Base-by-base conservation (phyloP, 1,140 invertebrate genomes). In the Zaprionus inermis region DNA sequence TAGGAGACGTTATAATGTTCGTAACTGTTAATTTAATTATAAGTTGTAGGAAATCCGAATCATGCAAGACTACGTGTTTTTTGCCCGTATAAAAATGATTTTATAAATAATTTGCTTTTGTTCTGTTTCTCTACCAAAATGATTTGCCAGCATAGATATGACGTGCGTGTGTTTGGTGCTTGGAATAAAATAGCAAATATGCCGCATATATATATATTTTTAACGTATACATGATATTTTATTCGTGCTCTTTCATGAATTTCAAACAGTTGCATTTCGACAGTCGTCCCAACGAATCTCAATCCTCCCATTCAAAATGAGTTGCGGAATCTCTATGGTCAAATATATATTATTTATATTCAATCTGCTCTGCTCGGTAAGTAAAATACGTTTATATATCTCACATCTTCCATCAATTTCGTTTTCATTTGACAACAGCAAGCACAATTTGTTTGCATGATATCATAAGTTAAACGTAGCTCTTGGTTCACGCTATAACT, bases 261-360 rank as follows among this genome's bases (percentile, higher is more conserved):
- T 16, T 10, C 18, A 11, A 57, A 66, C 73, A 67, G 60, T 85
- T 84, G 61, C 81, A 81, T 64, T 84, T 79, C 70, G 55, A 57
- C 72, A 60, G 12, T 12, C 34, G 20, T 46, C 49, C 36, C 49
- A 56, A 66, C 68, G 74, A 76, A 82, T 80, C 69, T 66, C 65
- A 77, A 72, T 22, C 75, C 59, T 9, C 52, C 51, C 59, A 72
- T 18, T 44, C 81, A 92, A 83, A 73, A 92, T 92, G 94, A 95
- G 95, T 88, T 96, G 95, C 90, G 95, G 95, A 92, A 96, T 95
- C 93, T 94, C 95, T 92, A 96, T 95, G 93, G 94, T 97, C 81
- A 97, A 97, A 94, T 97, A 96, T 93, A 93, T 97, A 76, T 93
- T 97, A 69, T 97, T 97, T 92, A 94, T 96, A 86, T 97, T 97